Base-by-base conservation (phyloP, 2,797 vertebrate genomes). In the Enteromius thamalakanensis region DNA sequence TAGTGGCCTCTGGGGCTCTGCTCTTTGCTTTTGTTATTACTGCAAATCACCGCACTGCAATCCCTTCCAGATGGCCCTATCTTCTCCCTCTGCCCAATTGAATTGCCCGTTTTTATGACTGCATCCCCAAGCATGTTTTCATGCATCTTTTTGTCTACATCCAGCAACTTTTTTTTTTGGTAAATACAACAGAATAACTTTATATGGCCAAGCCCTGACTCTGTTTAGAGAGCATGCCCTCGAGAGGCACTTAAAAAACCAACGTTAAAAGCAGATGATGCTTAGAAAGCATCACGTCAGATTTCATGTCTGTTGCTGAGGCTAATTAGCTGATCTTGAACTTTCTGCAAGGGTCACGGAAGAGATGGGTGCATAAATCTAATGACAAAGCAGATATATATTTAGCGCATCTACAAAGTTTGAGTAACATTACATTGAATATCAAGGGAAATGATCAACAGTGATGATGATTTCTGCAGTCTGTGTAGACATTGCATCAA, bases 21-120 rank as follows among this genome's bases (percentile, higher is more conserved):
- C 80, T 86, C 88, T 88, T 83, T 86, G 81, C 87, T 90, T 83
- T 88, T 91, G 90, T 86, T 91, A 86, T 90, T 90, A 85, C 78
- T 90, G 86, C 87, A 90, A 90, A 87, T 92, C 92, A 92, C 91
- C 88, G 90, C 84, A 88, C 83, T 86, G 81, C 85, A 86, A 89
- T 92, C 90, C 91, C 87, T 90, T 92, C 92, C 92, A 92, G 92
- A 94, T 93, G 93, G 93, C 92, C 89, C 86, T 88, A 86, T 87
- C 89, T 86, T 86, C 82, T 67, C 60, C 77, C 77, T 23, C 84
- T 82, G 89, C 89, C 51, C 81, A 88, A 90, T 92, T 93, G 87
- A 92, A 92, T 92, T 93, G 90, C 84, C 89, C 51, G 45, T 79
- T 84, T 89, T 91, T 86, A 83, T 8, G 68, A 90, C 88, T 87